Evolutionary conservation across 53 echinoderm and acorn worm genomes (phyloP), one percentile per base, ranked within the genome.

Genomic region (Pentamera pediparva): DNA sequence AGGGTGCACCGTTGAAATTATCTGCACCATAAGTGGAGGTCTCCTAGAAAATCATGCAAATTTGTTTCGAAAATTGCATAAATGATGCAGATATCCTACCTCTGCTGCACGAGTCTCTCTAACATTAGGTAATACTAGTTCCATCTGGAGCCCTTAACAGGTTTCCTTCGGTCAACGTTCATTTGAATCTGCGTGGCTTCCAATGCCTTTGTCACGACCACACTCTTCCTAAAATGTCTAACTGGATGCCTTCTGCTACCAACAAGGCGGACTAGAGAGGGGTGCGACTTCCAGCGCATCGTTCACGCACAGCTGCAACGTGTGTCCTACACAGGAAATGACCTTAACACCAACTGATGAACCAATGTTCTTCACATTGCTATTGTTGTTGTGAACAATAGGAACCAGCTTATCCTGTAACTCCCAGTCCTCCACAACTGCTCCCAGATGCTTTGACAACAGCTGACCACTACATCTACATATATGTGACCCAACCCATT

Each of bases 351-450:
- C 49, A 19, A 58, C 41, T 4, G 52, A 49, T 52, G 57, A 34
- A 0, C 60, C 87, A 2, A 87, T 65, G n/a, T 52, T 32, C 27
- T 56, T 79, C 0, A 79, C 75, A 22, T 87, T 87, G 38, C 73
- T 43, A 8, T 79, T 76, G 31, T 75, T 87, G 70, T 87, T 45
- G 19, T 79, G 70, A 2, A 85, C 75, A 65, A 85, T 74, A 29
- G 75, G 57, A 48, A 47, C 34, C 2, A 85, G 39, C 57, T 75
- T 65, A 4, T 43, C 17, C 18, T 85, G 65, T 27, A 79, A 64
- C 33, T 35, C 63, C 75, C 79, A 79, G 2, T 79, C 65, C 35
- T 50, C 32, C 22, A 65, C 69, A 37, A 85, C 47, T 20, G 43
- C 18, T 26, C 21, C 34, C 33, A 75, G 38, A 47, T 85, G 79